These are phyloP conservation scores for Herpetotheres cachinnans DNA, from an alignment of 2,113 vertebrate genomes.

Conservation along the genomic window DNA sequence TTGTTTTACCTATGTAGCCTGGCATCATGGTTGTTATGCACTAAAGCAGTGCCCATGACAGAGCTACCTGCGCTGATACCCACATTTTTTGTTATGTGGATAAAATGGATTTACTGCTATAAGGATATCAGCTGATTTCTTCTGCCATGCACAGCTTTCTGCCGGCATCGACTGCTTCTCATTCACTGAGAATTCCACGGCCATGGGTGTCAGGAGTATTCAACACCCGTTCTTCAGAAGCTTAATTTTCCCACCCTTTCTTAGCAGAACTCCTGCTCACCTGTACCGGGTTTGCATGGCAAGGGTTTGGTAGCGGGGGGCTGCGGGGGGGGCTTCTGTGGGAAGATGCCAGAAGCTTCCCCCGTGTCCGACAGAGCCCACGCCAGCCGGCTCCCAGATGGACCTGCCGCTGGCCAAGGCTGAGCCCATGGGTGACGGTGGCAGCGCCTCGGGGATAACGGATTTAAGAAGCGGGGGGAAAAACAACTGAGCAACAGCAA, in stretches of 20 bases:
- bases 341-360: neutral
- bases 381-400: neutral
- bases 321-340: neutral
- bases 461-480: neutral
- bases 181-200: neutral
- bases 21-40: neutral
- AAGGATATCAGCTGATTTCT: neutral
- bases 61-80: neutral
- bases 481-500: neutral
- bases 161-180: neutral
- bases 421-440: neutral
- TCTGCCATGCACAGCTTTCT: neutral
- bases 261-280: neutral
- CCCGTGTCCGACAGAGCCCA: neutral
- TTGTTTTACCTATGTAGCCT: neutral
- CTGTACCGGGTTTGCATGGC: neutral
- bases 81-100: neutral
- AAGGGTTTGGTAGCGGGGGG: neutral
- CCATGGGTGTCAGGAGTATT: neutral
- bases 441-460: neutral
- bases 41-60: neutral
- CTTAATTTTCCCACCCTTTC: neutral
- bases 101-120: neutral
- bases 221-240: rapidly evolving
- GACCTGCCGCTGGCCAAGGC: neutral